Conservation (phyloP, 2,113 vertebrate genomes). For the Ginglymostoma cirratum region DNA sequence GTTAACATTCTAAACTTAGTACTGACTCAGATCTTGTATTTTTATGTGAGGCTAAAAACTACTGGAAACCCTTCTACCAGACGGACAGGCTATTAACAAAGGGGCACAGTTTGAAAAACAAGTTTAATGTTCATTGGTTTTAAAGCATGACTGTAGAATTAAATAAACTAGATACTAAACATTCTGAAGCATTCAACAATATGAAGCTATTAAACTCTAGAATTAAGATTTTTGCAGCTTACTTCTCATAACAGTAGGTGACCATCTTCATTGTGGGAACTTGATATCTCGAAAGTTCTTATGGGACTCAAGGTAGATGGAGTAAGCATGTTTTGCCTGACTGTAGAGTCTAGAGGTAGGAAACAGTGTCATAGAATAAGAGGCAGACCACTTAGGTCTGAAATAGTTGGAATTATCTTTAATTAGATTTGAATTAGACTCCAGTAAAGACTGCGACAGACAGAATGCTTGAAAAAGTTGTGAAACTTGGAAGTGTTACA, state of each 20-base stretch:
- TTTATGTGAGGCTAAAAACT: background rate
- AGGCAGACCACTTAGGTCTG: no score
- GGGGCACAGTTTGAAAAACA: background rate
- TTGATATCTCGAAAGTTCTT: background rate
- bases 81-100: background rate
- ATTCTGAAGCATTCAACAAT: background rate
- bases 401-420: no score
- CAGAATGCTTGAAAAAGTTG: no score
- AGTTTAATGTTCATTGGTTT: background rate
- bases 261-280: background rate
- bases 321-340: no score
- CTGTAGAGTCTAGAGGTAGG: no score
- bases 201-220: background rate
- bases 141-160: background rate
- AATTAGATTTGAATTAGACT: no score
- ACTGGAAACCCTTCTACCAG: background rate
- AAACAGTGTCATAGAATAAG: no score
- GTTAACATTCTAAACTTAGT: background rate
- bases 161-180: background rate
- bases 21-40: background rate
- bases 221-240: background rate
- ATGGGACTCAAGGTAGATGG: no score
- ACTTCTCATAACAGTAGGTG: background rate
- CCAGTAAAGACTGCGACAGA: no score
- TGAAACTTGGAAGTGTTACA: no score